Percentiles rank a stretch among this genome's conserved stretches.
phyloP scores from a whole-genome alignment of 2,888 invertebrate species.

The Apamea anceps region DNA sequence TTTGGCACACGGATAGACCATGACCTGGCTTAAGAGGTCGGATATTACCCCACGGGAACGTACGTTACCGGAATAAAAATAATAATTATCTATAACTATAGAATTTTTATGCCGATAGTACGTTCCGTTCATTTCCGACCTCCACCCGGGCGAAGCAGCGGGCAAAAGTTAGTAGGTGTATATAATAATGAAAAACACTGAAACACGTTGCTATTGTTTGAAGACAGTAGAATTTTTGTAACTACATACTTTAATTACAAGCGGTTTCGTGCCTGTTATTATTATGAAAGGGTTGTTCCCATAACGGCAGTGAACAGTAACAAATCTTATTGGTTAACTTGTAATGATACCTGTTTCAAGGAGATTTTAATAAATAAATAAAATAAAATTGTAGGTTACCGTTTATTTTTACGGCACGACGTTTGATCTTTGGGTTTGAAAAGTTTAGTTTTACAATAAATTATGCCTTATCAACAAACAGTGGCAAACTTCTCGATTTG shows the following conservation, averaged over 20 bases:
- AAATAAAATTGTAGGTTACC: not conserved
- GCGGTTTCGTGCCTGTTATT: not conserved
- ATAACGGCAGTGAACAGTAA: not conserved
- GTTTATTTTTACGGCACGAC: not conserved
- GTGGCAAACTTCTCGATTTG: rapidly evolving
- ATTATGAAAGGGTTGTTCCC: not conserved
- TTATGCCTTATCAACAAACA: not conserved
- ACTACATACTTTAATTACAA: not conserved
- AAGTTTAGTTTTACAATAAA: not conserved
- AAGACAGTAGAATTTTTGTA: not conserved
- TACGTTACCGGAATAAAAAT: not conserved
- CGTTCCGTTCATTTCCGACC: not conserved
- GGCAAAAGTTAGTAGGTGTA: not conserved
- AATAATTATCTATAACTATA: not conserved
- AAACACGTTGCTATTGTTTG: not conserved
- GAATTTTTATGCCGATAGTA: not conserved
- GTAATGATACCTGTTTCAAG: not conserved
- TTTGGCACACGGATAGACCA: not conserved
- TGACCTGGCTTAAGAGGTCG: not conserved
- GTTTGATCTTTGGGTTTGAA: not conserved
- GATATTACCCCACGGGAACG: not conserved
- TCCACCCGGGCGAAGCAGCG: not conserved
- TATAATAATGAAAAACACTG: not conserved
- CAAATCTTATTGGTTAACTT: not conserved
- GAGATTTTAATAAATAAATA: not conserved